Evolutionary conservation across 30 jellyfish, hydroid and myxozoan genomes (phyloP), one percentile per base, ranked within the genome.

Genomic region (Phacellophora camtschatica): DNA sequence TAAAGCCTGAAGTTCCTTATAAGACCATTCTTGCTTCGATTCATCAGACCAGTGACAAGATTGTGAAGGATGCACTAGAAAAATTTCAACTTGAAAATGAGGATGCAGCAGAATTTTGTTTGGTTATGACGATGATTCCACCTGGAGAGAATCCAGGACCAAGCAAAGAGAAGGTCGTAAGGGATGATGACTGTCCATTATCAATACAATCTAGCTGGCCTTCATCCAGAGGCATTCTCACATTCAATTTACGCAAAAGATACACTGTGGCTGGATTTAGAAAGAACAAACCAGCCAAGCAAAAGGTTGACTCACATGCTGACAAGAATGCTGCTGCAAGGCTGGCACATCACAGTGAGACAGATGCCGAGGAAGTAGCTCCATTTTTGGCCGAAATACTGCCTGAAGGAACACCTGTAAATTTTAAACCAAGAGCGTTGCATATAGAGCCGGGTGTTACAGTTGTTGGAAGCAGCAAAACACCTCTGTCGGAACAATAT

Each of bases 141-240:
- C 95, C 95, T 25, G 98, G 95, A 30, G 96, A 85, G 12, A 62
- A 82, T n/a, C 86, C 85, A 12, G 90, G 88, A 15, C 94, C 90
- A 22, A 71, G 95, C 39, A 92, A 88, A 65, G 98, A 92, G 34
- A 57, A 96, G 45, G 94, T 80, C 3, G 88, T 92, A 5, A 63
- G 96, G 29, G 92, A 87, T 53, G 64, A 72, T 31, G 98, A 92
- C 45, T 92, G 98, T 56, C 98, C 98, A 4, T 76, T 92, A 28
- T 96, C 96, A 42, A 92, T 92, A 29, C 98, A 92, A 46, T 87
- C 95, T 13, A 92, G 98, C 74, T 92, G 98, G 98, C 98, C 98
- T 18, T 77, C 92, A 28, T 79, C 96, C 25, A 66, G 95, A 71
- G 98, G 98, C 59, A 55, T 83, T 31, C 64, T 92, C 70, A 92